Evolutionary conservation across 2,113 vertebrate genomes (phyloP).

Genomic region (Sapayoa aenigma): DNA sequence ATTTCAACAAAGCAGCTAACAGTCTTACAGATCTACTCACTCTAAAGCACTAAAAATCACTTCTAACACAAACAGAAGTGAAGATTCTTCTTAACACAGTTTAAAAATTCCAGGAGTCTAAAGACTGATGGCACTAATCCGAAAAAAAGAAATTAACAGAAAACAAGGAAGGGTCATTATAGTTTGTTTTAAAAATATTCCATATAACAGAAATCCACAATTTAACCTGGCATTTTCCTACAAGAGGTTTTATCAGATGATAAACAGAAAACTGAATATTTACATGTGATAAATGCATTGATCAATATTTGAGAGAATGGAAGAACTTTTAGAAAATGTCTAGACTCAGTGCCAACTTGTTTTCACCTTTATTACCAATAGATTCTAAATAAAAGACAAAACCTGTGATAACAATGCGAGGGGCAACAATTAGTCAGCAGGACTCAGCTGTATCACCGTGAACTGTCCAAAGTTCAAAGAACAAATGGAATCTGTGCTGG

Average conservation of each 20-base stretch:
- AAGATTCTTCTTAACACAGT: neutral
- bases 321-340: neutral
- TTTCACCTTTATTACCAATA: neutral
- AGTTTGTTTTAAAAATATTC: neutral
- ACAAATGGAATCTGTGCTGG: neutral
- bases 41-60: neutral
- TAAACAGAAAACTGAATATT: neutral
- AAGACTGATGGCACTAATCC: neutral
- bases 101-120: neutral
- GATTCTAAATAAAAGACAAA: neutral
- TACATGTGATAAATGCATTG: neutral
- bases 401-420: neutral
- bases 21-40: neutral
- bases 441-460: neutral
- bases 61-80: neutral
- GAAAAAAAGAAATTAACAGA: neutral
- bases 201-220: neutral
- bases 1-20: neutral
- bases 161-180: neutral
- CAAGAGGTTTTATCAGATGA: neutral
- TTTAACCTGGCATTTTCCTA: neutral
- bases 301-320: neutral
- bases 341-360: neutral
- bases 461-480: conserved; percentile 41
- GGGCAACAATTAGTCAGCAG: neutral